These are phyloP conservation scores for Dallia pectoralis DNA, from an alignment of 2,797 vertebrate species.

Conservation along the genomic window DNA sequence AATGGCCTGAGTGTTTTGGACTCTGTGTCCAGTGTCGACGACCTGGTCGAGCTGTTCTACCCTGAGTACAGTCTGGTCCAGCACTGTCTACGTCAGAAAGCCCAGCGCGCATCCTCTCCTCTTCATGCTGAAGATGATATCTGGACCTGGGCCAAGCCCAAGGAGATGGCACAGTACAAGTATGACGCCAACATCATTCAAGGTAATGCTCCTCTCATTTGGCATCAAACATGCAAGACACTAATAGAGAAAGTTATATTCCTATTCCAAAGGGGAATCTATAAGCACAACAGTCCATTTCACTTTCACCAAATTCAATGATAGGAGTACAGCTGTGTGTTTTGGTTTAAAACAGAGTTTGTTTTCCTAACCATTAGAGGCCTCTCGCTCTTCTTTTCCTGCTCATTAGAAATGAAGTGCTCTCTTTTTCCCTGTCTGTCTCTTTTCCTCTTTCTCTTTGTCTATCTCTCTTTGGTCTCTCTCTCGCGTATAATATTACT, in stretches of 20 bases:
- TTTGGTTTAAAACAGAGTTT: conserved; percentile 2
- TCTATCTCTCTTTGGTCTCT: not conserved
- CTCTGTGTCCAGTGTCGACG: conserved; percentile 62
- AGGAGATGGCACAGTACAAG: conserved; percentile 59
- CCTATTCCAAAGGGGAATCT: not conserved
- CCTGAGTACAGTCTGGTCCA: conserved; percentile 72
- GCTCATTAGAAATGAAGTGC: not conserved
- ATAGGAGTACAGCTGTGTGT: not conserved
- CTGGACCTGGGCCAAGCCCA: conserved; percentile 52
- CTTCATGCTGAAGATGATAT: conserved; percentile 31
- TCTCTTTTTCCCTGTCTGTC: not conserved
- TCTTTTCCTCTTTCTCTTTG: not conserved
- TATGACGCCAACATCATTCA: conserved; percentile 51
- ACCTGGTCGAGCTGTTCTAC: conserved; percentile 70
- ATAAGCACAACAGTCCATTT: not conserved
- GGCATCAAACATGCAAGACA: not conserved
- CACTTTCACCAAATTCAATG: not conserved
- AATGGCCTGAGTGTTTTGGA: conserved; percentile 10
- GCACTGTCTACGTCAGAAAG: conserved; percentile 67
- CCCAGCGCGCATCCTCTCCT: conserved; percentile 36
- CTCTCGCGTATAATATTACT: not conserved
- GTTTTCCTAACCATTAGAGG: conserved; percentile 2
- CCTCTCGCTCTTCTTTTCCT: not conserved
- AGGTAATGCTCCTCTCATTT: conserved; percentile 43
- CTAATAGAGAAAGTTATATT: not conserved